Base-by-base conservation (phyloP, 2,797 vertebrate genomes). In the Cottoperca gobio region DNA sequence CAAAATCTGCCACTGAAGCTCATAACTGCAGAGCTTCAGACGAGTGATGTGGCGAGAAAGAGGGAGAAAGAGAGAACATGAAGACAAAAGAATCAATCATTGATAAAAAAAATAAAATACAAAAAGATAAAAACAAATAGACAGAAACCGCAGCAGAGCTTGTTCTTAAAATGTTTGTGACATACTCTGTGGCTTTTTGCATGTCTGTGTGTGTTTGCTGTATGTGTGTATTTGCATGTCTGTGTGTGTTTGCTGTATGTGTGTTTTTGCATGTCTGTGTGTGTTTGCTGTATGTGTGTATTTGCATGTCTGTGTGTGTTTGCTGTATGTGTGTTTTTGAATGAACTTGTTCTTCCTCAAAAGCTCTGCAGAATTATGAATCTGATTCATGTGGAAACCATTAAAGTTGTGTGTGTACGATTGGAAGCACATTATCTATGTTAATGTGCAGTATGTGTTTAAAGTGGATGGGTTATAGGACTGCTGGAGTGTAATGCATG, bases 1-100 rank as follows among this genome's bases (percentile, higher is more conserved):
- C 57, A 73, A 83, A 82, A 83, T 79, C 59, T 86, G 78, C 78
- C 69, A 79, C 68, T 4, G 12, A 84, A 60, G 48, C 74, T 79
- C 61, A 68, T 17, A n/a, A 78, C 78, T 79, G 68, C 54, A 73
- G 54, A 73, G 82, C 80, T 77, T 13, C 37, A 67, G 73, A 86
- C 65, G 28, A 9, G 46, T 13, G 76, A 80, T 72, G 69, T 1
- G 3, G 53, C 49, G 59, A 65, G 6, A 23, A 4, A 16, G 37
- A 23, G 10, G 52, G 11, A 39, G 60, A 40, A 3, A 52, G 61
- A 13, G 19, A 48, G 26, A 64, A 39, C 2, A 68, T 10, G 19
- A 45, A 6, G 52, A 73, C 52, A 42, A 62, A 43, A 66, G 17
- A 61, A n/a, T 58, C n/a, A n/a, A 42, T 53, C 23, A 6, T 14